A percentile compares a stretch with the other conserved stretches of the same genome.
These are phyloP conservation scores for Andrena chrysosceles DNA, from an alignment of 2,888 invertebrate species.

Conservation along the genomic window DNA sequence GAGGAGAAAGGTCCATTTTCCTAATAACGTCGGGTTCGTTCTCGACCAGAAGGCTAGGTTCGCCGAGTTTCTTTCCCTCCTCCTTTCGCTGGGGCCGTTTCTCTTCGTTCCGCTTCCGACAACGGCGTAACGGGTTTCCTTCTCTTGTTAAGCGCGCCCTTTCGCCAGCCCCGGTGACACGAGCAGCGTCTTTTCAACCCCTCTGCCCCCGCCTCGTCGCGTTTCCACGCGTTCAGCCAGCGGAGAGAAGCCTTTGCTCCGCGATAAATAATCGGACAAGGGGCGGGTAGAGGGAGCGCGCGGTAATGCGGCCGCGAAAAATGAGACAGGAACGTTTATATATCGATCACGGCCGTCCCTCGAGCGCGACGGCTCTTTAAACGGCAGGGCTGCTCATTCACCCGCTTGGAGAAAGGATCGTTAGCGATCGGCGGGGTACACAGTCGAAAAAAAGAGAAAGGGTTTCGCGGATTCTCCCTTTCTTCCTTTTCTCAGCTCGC, in stretches of 20 bases:
- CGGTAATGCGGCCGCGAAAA: conserved; percentile 16
- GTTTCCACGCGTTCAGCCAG: neutral
- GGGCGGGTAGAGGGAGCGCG: neutral
- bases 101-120: conserved; percentile 12
- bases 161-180: conserved; percentile 60
- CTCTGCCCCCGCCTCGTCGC: conserved; percentile 1
- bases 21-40: conserved; percentile 78
- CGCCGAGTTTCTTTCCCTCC: conserved; percentile 15
- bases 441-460: conserved; percentile 26
- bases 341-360: conserved; percentile 37
- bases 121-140: conserved; percentile 50
- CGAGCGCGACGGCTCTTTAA: conserved; percentile 1
- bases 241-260: conserved; percentile 23
- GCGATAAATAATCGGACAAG: conserved; percentile 69
- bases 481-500: neutral
- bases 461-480: conserved; percentile 34
- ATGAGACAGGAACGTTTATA: conserved; percentile 25
- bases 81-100: neutral
- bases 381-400: conserved; percentile 23
- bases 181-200: conserved; percentile 53
- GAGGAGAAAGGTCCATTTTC: conserved; percentile 72
- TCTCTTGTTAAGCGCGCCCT: conserved; percentile 68
- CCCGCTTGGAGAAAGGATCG: conserved; percentile 44
- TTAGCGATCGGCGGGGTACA: conserved; percentile 39
- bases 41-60: conserved; percentile 66